phyloP scores from a whole-genome alignment of 2,113 vertebrate genomes.

The Butorides virescens region DNA sequence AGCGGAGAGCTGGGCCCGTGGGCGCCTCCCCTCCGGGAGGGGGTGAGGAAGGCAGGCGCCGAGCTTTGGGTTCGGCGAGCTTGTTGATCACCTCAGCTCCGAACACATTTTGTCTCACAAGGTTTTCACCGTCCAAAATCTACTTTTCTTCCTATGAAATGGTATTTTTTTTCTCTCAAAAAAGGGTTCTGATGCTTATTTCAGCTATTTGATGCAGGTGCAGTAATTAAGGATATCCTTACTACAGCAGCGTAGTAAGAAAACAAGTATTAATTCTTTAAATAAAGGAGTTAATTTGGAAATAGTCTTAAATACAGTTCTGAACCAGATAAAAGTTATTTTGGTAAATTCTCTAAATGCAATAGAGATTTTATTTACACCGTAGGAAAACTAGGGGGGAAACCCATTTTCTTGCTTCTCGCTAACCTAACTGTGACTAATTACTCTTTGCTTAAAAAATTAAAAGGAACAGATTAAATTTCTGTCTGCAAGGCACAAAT shows the following conservation, averaged over 20 bases:
- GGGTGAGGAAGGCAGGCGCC: accelerated
- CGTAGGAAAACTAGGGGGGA: constrained; percentile 13
- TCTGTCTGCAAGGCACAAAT: constrained; percentile 71
- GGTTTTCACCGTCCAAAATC: neutral
- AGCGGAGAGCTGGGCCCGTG: neutral
- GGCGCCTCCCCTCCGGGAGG: neutral
- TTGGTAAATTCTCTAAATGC: constrained; percentile 26
- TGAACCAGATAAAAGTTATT: constrained; percentile 28
- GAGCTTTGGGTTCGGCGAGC: neutral
- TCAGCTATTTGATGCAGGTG: accelerated
- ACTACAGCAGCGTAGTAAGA: neutral
- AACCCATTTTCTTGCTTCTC: constrained; percentile 52
- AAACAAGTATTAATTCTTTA: neutral
- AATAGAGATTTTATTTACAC: constrained; percentile 43
- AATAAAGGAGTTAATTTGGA: constrained; percentile 10
- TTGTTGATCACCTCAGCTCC: too few relatives aligned
- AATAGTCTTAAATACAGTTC: constrained; percentile 50
- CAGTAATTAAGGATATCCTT: too few relatives aligned
- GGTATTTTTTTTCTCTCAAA: accelerated
- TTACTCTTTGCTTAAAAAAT: constrained; percentile 66
- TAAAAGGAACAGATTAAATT: constrained; percentile 72
- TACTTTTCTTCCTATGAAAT: accelerated
- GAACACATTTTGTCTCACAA: accelerated
- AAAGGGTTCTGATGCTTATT: neutral
- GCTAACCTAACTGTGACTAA: constrained; percentile 51